Percentiles rank a stretch among this genome's conserved stretches.
Conservation (phyloP, 2,888 invertebrate species). For the Callosobruchus maculatus region DNA sequence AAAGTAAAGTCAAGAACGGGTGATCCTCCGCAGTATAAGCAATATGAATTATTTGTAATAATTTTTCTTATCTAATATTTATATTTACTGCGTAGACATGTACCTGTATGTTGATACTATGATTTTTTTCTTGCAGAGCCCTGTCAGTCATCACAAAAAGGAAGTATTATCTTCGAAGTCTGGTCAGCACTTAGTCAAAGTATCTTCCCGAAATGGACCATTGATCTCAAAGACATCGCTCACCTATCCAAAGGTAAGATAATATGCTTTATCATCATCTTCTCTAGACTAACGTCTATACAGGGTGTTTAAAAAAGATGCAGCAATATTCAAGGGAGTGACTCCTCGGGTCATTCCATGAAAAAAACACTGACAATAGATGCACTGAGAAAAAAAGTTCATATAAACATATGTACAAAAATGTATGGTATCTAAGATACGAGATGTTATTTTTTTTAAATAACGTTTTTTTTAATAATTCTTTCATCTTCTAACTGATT, state of each 20-base stretch:
- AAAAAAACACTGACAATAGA: too few species aligned
- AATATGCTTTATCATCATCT: too few species aligned
- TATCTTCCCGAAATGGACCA: conserved; percentile 42
- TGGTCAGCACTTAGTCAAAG: conserved; percentile 42
- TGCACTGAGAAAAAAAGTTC: too few species aligned
- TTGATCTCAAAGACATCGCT: conserved; percentile 41
- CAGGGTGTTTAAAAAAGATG: too few species aligned
- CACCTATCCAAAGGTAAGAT: conserved; percentile 41
- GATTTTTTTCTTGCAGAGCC: conserved; percentile 42
- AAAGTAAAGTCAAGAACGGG: neutral
- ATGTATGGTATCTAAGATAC: too few species aligned
- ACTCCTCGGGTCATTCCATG: too few species aligned
- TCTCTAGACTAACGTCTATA: too few species aligned
- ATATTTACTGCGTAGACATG: neutral
- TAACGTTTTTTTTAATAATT: too few species aligned
- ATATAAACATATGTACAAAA: too few species aligned
- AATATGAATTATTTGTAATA: neutral
- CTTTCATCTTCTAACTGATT: too few species aligned
- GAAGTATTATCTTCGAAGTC: conserved; percentile 41
- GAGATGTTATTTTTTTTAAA: too few species aligned
- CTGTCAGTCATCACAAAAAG: conserved; percentile 46
- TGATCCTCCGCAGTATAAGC: neutral
- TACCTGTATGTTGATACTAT: neutral
- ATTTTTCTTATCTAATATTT: neutral
- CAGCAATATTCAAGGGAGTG: too few species aligned